These are phyloP conservation scores for Griposia aprilina DNA, from an alignment of 2,888 invertebrate species.

Conservation along the genomic window DNA sequence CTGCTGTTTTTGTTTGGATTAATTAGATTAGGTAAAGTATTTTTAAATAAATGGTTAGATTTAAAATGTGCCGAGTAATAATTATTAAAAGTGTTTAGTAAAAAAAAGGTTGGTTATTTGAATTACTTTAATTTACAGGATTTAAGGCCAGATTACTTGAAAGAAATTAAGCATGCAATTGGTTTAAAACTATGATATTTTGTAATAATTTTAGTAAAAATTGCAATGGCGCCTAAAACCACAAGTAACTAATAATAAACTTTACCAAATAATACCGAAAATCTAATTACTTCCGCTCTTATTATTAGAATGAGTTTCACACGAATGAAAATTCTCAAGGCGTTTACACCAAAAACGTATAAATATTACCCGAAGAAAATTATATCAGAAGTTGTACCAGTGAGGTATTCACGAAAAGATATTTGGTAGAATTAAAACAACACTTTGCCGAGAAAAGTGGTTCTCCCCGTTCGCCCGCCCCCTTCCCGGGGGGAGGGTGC, in stretches of 20 bases:
- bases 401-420: constrained; percentile 90
- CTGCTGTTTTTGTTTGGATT: too few species aligned
- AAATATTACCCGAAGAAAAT: constrained; percentile 87
- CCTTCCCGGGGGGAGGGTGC: constrained; percentile 73
- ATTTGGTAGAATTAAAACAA: constrained; percentile 90
- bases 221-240: not conserved
- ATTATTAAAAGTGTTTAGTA: too few species aligned
- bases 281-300: constrained; percentile 66
- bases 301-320: constrained; percentile 70
- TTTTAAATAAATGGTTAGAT: too few species aligned
- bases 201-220: not conserved
- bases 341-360: constrained; percentile 85
- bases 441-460: constrained; percentile 89
- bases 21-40: too few species aligned
- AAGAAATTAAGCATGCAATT: not conserved
- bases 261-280: constrained; percentile 48
- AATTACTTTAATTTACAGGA: not conserved
- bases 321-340: constrained; percentile 66
- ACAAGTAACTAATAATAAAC: constrained; percentile 6
- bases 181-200: not conserved
- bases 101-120: too few species aligned
- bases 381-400: constrained; percentile 87
- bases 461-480: constrained; percentile 77
- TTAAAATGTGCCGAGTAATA: too few species aligned
- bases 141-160: not conserved